These are phyloP conservation scores for Diplazon laetatorius DNA, from an alignment of 2,888 invertebrate genomes.

Conservation along the genomic window DNA sequence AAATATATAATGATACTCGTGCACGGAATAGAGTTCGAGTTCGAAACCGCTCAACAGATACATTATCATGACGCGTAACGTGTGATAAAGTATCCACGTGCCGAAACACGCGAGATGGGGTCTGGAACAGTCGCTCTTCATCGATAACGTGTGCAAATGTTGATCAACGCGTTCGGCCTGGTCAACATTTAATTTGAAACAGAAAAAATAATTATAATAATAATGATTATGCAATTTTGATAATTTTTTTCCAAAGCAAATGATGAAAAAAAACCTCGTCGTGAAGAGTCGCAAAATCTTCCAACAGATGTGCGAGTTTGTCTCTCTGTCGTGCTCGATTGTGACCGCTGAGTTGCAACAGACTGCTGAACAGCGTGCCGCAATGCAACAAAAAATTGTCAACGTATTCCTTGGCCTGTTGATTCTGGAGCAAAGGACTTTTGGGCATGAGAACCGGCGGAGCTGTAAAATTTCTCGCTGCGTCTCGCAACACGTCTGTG, in stretches of 20 bases:
- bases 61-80: slow-evolving; percentile 95
- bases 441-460: slow-evolving; percentile 94
- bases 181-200: no score
- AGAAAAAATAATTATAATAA: slow-evolving; percentile 60
- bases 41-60: slow-evolving; percentile 97
- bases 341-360: slow-evolving; percentile 95
- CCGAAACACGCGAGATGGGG: slow-evolving; percentile 93
- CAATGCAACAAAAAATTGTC: slow-evolving; percentile 95
- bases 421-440: slow-evolving; percentile 86
- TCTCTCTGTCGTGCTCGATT: slow-evolving; percentile 98
- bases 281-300: slow-evolving; percentile 95
- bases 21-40: slow-evolving; percentile 96
- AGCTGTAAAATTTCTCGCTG: slow-evolving; percentile 93
- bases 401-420: slow-evolving; percentile 92
- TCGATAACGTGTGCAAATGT: slow-evolving; percentile 88
- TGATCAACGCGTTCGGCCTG: slow-evolving; percentile 96
- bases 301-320: slow-evolving; percentile 93
- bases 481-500: slow-evolving; percentile 92
- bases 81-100: slow-evolving; percentile 98
- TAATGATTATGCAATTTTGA: neutral
- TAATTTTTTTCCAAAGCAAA: slow-evolving; percentile 27
- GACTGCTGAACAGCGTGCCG: slow-evolving; percentile 92
- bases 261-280: slow-evolving; percentile 88
- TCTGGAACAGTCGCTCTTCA: slow-evolving; percentile 87
- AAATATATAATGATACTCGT: slow-evolving; percentile 98